Percentiles rank a stretch among this genome's conserved stretches.
Evolutionary conservation across 1,140 invertebrate species (phyloP).

Genomic region (Armadillidium nasatum): DNA sequence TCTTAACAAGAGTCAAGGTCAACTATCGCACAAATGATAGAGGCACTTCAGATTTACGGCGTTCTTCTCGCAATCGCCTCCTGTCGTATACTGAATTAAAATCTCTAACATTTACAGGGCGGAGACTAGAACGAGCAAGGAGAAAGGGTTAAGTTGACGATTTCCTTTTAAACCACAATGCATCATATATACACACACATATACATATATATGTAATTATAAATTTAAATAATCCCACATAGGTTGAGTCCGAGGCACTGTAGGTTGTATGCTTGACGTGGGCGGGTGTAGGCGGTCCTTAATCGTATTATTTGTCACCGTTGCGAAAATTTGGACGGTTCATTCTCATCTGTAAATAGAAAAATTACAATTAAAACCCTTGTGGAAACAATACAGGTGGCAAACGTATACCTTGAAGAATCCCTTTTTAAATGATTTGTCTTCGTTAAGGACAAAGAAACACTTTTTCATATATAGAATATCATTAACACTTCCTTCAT

Average conservation of each 20-base stretch:
- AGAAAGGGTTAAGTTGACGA: slow-evolving; percentile 3
- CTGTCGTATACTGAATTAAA: background rate
- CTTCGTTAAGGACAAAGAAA: too few relatives aligned
- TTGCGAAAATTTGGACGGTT: too few relatives aligned
- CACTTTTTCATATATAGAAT: too few relatives aligned
- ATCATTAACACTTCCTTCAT: too few relatives aligned
- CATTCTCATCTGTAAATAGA: background rate
- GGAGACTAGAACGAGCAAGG: background rate
- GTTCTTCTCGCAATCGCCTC: background rate
- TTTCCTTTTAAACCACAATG: background rate
- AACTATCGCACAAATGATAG: background rate
- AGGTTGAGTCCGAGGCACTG: background rate
- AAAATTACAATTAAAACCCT: background rate
- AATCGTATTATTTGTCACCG: too few relatives aligned
- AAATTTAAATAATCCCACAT: background rate
- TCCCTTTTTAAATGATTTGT: background rate
- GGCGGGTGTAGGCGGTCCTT: background rate
- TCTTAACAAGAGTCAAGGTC: background rate
- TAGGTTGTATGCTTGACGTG: background rate
- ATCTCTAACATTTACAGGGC: background rate
- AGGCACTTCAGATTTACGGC: background rate
- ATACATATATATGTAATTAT: slow-evolving; percentile 1
- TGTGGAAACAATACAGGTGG: background rate
- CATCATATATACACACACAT: background rate
- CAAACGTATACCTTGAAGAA: background rate